A percentile compares a stretch with the other conserved stretches of the same genome.
These are phyloP conservation scores for Alligator sinensis DNA, from an alignment of 2,113 vertebrate genomes.

Conservation along the genomic window DNA sequence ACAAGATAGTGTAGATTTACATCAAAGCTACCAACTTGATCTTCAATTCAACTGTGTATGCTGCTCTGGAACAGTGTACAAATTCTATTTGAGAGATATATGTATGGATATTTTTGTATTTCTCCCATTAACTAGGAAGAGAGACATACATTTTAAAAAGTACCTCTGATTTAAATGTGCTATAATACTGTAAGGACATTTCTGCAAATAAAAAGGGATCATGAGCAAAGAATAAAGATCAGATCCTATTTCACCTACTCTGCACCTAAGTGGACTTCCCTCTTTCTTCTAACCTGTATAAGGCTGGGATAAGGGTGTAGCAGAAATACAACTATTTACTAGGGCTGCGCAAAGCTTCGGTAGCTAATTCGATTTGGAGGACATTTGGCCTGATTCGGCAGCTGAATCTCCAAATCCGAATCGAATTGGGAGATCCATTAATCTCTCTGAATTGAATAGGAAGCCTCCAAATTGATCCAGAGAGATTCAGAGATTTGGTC, in stretches of 20 bases:
- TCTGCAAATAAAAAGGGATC: not conserved
- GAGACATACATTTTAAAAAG: not conserved
- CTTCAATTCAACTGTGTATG: not conserved
- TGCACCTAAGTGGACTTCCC: too few species aligned
- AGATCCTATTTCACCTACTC: too few species aligned
- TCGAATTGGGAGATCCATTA: too few species aligned
- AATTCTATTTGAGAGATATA: not conserved
- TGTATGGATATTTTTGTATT: rapidly evolving
- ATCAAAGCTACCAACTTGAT: not conserved
- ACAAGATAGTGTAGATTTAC: not conserved
- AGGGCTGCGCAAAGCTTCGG: too few species aligned
- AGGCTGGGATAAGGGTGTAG: not conserved
- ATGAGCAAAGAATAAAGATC: not conserved
- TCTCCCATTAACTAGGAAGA: not conserved
- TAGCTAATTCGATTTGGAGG: too few species aligned
- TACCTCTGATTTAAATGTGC: not conserved
- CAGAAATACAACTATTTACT: not conserved
- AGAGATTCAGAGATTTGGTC: too few species aligned
- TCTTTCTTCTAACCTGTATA: too few species aligned
- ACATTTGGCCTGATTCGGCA: too few species aligned
- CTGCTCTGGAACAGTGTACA: not conserved
- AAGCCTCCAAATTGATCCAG: too few species aligned
- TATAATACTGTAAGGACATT: not conserved
- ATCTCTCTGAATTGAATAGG: too few species aligned
- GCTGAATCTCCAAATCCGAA: too few species aligned